Conservation (phyloP, 2,113 vertebrate genomes). For the Microtus richardsoni region DNA sequence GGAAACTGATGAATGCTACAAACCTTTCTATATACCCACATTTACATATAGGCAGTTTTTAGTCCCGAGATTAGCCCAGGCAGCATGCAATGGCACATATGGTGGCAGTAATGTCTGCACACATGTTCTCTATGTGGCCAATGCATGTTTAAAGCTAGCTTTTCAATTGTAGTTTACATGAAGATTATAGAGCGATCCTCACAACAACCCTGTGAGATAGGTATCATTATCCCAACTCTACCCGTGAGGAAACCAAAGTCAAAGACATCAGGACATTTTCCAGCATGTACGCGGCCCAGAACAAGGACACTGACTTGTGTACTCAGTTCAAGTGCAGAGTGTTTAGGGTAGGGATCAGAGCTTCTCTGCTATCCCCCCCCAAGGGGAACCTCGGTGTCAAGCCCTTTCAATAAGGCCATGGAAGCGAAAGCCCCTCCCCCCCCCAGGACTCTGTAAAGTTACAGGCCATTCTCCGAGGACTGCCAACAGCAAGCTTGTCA, state of each 20-base stretch:
- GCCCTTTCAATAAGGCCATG: not conserved
- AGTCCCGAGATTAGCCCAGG: not conserved
- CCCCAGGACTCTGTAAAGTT: no score
- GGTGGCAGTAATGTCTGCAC: not conserved
- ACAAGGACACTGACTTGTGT: not conserved
- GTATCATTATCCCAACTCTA: not conserved
- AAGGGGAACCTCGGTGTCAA: not conserved
- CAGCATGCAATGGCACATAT: not conserved
- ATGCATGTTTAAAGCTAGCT: not conserved
- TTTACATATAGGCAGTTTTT: not conserved
- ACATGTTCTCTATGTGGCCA: not conserved
- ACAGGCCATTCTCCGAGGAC: not conserved
- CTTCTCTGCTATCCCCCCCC: not conserved
- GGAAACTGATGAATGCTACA: not conserved
- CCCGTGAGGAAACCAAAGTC: not conserved
- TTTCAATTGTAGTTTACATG: not conserved
- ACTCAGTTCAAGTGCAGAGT: not conserved
- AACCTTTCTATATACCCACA: not conserved
- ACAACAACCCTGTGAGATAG: conserved; percentile 38
- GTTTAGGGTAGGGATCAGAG: not conserved
- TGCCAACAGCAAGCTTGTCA: not conserved
- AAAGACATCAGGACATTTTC: not conserved
- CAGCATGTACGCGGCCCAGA: not conserved
- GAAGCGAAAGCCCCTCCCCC: not conserved
- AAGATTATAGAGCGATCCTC: conserved; percentile 38